Evolutionary conservation across 1,140 invertebrate genomes (phyloP), one percentile per base, ranked within the genome.

Genomic region (Drosophila ogumai): DNA sequence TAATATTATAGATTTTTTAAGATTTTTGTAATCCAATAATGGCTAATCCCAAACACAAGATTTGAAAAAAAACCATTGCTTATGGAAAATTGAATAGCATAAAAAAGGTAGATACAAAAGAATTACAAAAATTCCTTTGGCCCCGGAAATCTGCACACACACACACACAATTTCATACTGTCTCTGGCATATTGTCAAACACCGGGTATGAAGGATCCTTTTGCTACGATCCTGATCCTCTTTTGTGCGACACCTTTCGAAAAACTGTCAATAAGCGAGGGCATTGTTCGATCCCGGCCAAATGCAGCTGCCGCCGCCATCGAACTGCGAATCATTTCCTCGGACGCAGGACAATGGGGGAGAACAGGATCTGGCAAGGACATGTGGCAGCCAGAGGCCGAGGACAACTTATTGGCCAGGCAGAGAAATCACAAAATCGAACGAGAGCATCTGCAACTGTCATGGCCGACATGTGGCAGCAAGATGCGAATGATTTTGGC

Each of bases 211-310:
- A 4, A 71, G 58, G 58, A 82, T 79, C 47, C 59, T 50, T 75
- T 76, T 41, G 52, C 65, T 32, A 49, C 49, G 68, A 58, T 43
- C 25, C 46, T 50, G 44, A 65, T 65, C 81, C 65, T 82, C 74
- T 80, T 84, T 81, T 84, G 38, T 64, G 64, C 61, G 73, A 88
- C 84, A 88, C 85, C 85, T 88, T 88, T 66, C 52, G 59, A 55
- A 65, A 82, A 78, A 88, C 81, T 88, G 84, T 88, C 84, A 88
- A 88, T 88, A 88, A 88, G 84, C 76, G 82, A 69, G 66, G 66
- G 17, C 54, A 72, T 72, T 72, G 69, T 72, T 72, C 54, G 69
- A 72, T 47, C 15, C 15, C 52, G 19, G 50, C 68, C 50, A 34
- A 72, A 72, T 72, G 69, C 69, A 72, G 69, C 69, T 72, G 69